Conservation (phyloP, 30 jellyfish, hydroid and myxozoan species). For the Hydra vulgaris region DNA sequence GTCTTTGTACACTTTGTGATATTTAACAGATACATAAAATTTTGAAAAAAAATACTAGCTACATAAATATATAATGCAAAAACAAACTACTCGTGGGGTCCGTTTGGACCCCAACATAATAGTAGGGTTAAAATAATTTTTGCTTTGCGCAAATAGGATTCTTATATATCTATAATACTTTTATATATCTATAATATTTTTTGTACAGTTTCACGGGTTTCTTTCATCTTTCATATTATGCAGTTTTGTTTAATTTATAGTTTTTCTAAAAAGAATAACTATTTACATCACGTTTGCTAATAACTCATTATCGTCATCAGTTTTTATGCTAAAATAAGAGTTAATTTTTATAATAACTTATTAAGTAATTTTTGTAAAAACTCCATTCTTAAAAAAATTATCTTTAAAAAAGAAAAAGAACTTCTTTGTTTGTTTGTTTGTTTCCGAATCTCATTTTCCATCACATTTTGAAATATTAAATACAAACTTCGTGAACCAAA, state of each 20-base stretch:
- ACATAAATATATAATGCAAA: too few relatives aligned
- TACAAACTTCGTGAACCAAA: too few relatives aligned
- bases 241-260: background rate
- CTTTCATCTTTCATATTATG: background rate
- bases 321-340: background rate
- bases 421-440: too few relatives aligned
- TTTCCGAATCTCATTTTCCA: too few relatives aligned
- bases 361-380: background rate
- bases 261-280: background rate
- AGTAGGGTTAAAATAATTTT: too few relatives aligned
- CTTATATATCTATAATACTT: background rate
- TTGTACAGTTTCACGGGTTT: background rate
- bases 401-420: background rate
- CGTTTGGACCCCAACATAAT: too few relatives aligned
- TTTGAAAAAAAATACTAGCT: too few relatives aligned
- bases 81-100: too few relatives aligned
- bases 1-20: too few relatives aligned
- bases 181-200: background rate
- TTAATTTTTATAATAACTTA: background rate
- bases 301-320: background rate
- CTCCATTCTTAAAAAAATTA: background rate
- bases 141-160: background rate
- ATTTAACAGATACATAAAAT: too few relatives aligned
- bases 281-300: background rate
- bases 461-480: too few relatives aligned